phyloP scores from a whole-genome alignment of 1,140 invertebrate genomes.

The Lethrus apterus region DNA sequence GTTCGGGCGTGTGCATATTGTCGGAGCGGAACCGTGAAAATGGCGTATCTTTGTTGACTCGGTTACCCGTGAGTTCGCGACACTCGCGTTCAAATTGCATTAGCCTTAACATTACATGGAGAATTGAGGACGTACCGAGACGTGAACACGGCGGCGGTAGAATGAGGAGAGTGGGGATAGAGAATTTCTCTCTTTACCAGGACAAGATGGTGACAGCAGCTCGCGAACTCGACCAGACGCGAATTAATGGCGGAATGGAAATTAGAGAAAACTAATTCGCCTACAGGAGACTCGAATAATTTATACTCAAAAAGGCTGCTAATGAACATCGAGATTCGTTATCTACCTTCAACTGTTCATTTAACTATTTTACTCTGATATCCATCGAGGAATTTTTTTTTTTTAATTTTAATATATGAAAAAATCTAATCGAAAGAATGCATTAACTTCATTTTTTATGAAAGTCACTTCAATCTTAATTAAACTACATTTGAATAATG shows the following conservation, averaged over 20 bases:
- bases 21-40: conserved; percentile 36
- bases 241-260: conserved; percentile 33
- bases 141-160: conserved; percentile 37
- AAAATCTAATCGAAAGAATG: no score
- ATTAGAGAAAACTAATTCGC: conserved; percentile 21
- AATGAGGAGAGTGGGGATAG: no score
- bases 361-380: no score
- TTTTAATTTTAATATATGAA: no score
- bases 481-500: no score
- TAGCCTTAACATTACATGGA: conserved; percentile 45
- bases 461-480: no score
- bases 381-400: no score
- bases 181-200: conserved; percentile 23
- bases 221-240: conserved; percentile 29
- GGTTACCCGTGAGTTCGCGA: conserved; percentile 38
- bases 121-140: conserved; percentile 43
- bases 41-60: conserved; percentile 42
- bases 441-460: no score
- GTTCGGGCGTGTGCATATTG: no score
- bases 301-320: conserved; percentile 15
- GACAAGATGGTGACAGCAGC: conserved; percentile 35
- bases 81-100: conserved; percentile 42
- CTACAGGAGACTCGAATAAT: conserved; percentile 14
- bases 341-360: no score
- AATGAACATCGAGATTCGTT: conserved; percentile 15